A percentile compares a stretch with the other conserved stretches of the same genome.
phyloP scores from a whole-genome alignment of 2,113 vertebrate species.

The Corydoras maculifer region DNA sequence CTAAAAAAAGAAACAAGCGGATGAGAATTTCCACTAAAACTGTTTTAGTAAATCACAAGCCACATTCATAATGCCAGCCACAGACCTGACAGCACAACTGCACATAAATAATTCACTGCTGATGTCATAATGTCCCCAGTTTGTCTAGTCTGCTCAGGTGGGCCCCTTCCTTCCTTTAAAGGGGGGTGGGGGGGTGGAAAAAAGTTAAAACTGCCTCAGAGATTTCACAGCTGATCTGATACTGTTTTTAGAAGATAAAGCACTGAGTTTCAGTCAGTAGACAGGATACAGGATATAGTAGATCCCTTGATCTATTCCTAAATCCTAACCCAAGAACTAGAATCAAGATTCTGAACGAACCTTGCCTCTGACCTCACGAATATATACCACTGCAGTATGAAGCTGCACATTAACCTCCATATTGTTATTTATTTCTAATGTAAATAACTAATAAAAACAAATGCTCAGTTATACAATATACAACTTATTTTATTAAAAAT shows the following conservation, averaged over 20 bases:
- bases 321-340: too few species aligned
- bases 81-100: background rate
- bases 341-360: too few species aligned
- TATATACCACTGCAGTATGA: too few species aligned
- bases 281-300: constrained; percentile 1
- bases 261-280: background rate
- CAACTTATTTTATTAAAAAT: too few species aligned
- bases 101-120: background rate
- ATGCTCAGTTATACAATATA: too few species aligned
- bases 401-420: too few species aligned
- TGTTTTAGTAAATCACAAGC: background rate
- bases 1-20: constrained; percentile 50
- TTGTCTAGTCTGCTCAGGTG: constrained; percentile 2
- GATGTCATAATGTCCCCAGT: background rate
- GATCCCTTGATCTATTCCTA: too few species aligned
- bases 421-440: too few species aligned
- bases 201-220: constrained; percentile 1
- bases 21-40: background rate
- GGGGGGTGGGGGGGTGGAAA: background rate
- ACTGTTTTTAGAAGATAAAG: constrained; percentile 33
- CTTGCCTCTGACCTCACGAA: too few species aligned
- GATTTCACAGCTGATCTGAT: constrained; percentile 18
- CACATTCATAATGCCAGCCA: background rate
- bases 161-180: constrained; percentile 25
- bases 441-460: too few species aligned